Base-by-base conservation (phyloP, 1,140 invertebrate genomes). In the Zaprionus nigranus region DNA sequence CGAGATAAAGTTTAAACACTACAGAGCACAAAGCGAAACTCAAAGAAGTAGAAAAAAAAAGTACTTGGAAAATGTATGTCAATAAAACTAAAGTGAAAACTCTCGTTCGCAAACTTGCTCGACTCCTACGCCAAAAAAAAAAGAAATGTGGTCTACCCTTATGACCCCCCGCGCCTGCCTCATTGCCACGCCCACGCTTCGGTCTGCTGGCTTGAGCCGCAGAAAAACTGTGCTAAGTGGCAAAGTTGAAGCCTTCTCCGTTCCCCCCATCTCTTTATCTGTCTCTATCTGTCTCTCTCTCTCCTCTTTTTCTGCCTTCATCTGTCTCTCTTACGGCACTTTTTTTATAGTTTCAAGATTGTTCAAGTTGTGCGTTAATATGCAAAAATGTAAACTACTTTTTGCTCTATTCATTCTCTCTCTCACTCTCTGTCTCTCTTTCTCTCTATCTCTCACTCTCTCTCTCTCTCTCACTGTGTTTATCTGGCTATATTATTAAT, bases 151-250 rank as follows among this genome's bases (percentile, higher is more conserved):
- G 43, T 65, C 38, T 65, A 30, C 61, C 61, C 61, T 63, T 53
- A 22, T 43, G 51, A 28, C n/a, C 15, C 17, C 12, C 22, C 22
- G 4, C 2, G 30, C 30, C 30, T 11, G 9, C n/a, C 15, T 5
- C 38, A 49, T n/a, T 51, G 46, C 34, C 30, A 20, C 56, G 28
- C 57, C 34, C 20, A 13, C 17, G 56, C 57, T 15, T 0, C 56
- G 12, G 3, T 58, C 11, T 38, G 7, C 17, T 38, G 64, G 17
- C 17, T 6, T 24, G 7, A 64, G 30, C 49, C 26, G 12, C 57
- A 13, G 40, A 46, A 46, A 46, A 75, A 70, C 34, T 63, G 46
- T 63, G 73, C 73, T 28, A 70, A 75, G 73, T 62, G 72, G n/a
- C 66, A 75, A 75, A 75, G 73, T 70, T 75, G 30, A 62, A 63